Conservation (phyloP, 2,888 invertebrate species). For the Apodemia hepburni region DNA sequence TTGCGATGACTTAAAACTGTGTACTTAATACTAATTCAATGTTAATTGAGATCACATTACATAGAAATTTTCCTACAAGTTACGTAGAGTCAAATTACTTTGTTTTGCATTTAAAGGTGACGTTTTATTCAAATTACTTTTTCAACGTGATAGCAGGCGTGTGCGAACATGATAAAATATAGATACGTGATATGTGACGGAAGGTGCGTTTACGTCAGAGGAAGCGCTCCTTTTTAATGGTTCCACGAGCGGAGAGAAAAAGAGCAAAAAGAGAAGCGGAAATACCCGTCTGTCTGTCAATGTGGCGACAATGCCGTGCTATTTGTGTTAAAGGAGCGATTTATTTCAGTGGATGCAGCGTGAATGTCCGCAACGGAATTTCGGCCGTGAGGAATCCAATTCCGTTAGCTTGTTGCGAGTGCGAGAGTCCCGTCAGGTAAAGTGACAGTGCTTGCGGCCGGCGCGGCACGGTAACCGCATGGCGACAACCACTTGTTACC, state of each 20-base stretch:
- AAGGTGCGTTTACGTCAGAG: constrained; percentile 55
- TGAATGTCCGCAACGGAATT: constrained; percentile 76
- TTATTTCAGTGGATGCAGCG: constrained; percentile 76
- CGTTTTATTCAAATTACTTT: constrained; percentile 46
- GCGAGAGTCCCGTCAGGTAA: constrained; percentile 37
- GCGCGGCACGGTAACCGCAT: constrained; percentile 29
- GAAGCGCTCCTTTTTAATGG: constrained; percentile 38
- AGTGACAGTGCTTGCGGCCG: constrained; percentile 29
- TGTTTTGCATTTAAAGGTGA: background rate
- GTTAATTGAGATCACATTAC: background rate
- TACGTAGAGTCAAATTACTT: constrained; percentile 15
- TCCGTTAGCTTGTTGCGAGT: constrained; percentile 60
- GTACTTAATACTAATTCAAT: constrained; percentile 5
- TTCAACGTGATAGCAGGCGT: constrained; percentile 29
- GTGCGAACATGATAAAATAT: constrained; percentile 40
- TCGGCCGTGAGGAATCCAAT: constrained; percentile 72
- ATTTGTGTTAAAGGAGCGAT: constrained; percentile 77
- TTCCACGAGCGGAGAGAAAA: constrained; percentile 31
- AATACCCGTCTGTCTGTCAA: constrained; percentile 70
- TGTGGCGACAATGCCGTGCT: constrained; percentile 74
- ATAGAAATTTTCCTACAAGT: constrained; percentile 4
- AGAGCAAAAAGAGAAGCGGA: constrained; percentile 68
- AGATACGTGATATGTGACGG: constrained; percentile 40
- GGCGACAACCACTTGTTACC: constrained; percentile 37
- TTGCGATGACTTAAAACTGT: background rate